Base-by-base conservation (phyloP, 1,140 invertebrate genomes). In the Chymomyza costata region DNA sequence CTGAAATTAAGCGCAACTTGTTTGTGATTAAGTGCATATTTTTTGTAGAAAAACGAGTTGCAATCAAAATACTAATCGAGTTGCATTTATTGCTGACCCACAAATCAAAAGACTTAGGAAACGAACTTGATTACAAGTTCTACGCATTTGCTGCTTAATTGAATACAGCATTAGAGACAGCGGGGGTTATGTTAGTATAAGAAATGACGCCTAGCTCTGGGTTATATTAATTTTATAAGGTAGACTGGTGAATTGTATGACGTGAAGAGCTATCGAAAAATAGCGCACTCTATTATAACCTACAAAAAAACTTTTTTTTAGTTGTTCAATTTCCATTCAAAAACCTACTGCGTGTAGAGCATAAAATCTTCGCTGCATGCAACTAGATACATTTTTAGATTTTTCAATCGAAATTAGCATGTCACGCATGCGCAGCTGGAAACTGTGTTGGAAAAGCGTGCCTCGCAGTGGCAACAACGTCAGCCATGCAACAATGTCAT, bases 341-440 rank as follows among this genome's bases (percentile, higher is more conserved):
- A 5, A 11, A 41, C 25, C 34, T 32, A 6, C 21, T 38, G 17
- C 32, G 34, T 54, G 37, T 11, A 16, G 18, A 35, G 32, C 5
- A 43, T n/a, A n/a, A n/a, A n/a, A n/a, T n/a, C n/a, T n/a, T n/a
- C n/a, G 11, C 16, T 16, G 8, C 19, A 41, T 14, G 40, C 34
- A 58, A 40, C 31, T 35, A 38, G 41, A 58, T 39, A 38, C 40
- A 37, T 35, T 28, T 10, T 28, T 10, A 28, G 10, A 28, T 28
- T 28, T 5, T 64, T 34, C 55, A 65, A 63, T 38, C 56, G 32
- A 59, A 49, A 73, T 68, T 71, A 65, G 53, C 55, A 78, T 80
- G 50, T 70, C 71, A 76, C 73, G 71, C 71, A 71, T 76, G 73
- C 63, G 25, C 73, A 80, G 67, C 25, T 80, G 73, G 64, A 69